These are phyloP conservation scores for Chaetura pelagica DNA, from an alignment of 2,113 vertebrate genomes.

Conservation along the genomic window DNA sequence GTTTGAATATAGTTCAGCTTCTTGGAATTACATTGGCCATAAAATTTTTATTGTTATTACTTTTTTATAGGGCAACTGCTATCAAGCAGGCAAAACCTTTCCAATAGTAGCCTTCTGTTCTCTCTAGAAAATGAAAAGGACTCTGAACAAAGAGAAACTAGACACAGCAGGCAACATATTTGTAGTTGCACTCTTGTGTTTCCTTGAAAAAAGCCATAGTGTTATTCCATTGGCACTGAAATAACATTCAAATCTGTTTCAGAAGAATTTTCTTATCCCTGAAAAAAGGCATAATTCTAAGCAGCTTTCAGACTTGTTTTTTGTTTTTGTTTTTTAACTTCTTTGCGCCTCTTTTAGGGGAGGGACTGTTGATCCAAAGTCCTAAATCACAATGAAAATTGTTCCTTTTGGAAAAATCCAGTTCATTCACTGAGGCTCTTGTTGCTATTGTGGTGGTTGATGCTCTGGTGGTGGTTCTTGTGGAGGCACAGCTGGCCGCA, in stretches of 20 bases:
- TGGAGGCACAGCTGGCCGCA: constrained; percentile 71
- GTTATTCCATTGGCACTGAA: constrained; percentile 81
- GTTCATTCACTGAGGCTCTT: constrained; percentile 45
- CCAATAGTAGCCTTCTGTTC: constrained; percentile 16
- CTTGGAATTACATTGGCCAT: constrained; percentile 36
- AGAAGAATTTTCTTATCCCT: constrained; percentile 80
- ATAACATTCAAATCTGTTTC: constrained; percentile 79
- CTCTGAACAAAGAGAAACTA: constrained; percentile 57
- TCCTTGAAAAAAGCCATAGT: constrained; percentile 72
- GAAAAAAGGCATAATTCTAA: constrained; percentile 82
- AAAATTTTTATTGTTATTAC: not conserved
- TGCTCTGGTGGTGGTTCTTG: constrained; percentile 77
- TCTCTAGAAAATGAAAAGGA: constrained; percentile 42
- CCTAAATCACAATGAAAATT: constrained; percentile 53
- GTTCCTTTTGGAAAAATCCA: constrained; percentile 61
- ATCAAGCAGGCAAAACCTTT: constrained; percentile 44
- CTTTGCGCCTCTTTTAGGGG: constrained; percentile 66
- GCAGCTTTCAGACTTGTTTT: constrained; percentile 74
- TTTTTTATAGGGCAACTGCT: constrained; percentile 50
- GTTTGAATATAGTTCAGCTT: not conserved
- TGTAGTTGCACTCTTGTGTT: constrained; percentile 69
- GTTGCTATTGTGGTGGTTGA: constrained; percentile 74
- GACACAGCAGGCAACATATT: constrained; percentile 70
- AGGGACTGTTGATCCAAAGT: constrained; percentile 56
- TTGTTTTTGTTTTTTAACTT: constrained; percentile 31